These are phyloP conservation scores for Paracyclopina nana DNA, from an alignment of 1,140 invertebrate genomes.

Conservation along the genomic window DNA sequence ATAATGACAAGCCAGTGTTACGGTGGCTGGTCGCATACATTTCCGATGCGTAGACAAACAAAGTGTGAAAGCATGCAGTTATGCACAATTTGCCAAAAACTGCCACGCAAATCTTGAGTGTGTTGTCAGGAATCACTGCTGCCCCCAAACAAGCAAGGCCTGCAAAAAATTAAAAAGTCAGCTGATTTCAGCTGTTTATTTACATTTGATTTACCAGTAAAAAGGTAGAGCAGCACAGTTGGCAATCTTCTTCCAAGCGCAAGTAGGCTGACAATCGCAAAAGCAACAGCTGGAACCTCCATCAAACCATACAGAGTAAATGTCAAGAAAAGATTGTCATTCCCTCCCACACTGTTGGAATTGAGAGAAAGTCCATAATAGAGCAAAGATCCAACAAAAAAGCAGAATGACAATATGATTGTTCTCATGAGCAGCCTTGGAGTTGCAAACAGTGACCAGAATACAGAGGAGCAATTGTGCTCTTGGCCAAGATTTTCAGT, in stretches of 20 bases:
- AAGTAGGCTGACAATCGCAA: neutral
- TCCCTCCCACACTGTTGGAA: neutral
- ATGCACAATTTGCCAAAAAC: conserved; percentile 1
- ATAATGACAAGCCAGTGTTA: neutral
- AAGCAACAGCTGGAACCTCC: neutral
- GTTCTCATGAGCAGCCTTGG: neutral
- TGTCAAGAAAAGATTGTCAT: neutral
- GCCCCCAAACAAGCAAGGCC: neutral
- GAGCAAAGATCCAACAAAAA: neutral
- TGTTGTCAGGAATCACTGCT: neutral
- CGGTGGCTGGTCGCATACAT: neutral
- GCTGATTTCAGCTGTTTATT: too few relatives aligned
- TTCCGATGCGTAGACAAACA: neutral
- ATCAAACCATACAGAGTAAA: neutral
- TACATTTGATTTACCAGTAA: too few relatives aligned
- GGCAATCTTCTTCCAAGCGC: neutral
- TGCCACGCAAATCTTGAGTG: neutral
- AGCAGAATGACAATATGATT: neutral
- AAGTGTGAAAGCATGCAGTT: neutral
- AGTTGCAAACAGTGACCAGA: neutral
- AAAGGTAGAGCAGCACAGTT: neutral
- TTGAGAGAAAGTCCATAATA: neutral
- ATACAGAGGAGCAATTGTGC: neutral
- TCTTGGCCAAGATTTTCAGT: neutral
- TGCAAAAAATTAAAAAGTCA: too few relatives aligned